Conservation (phyloP, 37 sponge, comb jelly and placozoan species). For the Agelas oroides region DNA sequence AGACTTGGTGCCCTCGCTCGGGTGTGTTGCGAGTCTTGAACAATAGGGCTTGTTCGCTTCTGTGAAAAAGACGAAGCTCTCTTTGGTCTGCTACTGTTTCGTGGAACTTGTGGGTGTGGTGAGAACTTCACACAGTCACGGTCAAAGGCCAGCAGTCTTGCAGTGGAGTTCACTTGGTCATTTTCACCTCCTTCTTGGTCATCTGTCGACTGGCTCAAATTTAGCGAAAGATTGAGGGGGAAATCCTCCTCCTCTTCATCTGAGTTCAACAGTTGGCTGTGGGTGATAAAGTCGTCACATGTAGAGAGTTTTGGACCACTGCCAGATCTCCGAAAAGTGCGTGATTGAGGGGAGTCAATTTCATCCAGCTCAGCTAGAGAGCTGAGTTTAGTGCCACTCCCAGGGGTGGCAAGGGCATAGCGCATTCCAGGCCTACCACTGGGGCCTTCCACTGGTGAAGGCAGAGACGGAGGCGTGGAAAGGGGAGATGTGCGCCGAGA, state of each 20-base stretch:
- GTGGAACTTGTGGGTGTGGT: no score
- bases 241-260: conserved; percentile 41
- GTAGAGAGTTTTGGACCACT: not conserved
- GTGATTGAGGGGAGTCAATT: no score
- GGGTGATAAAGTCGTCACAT: conserved; percentile 30
- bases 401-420: not conserved
- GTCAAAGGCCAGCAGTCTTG: no score
- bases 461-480: conserved; percentile 33
- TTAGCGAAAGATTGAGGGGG: conserved; percentile 17
- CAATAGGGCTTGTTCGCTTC: not conserved
- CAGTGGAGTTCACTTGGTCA: no score
- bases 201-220: conserved; percentile 1
- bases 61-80: conserved; percentile 31
- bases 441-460: conserved; percentile 2
- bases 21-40: not conserved
- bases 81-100: not conserved
- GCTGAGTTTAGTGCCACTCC: conserved; percentile 31
- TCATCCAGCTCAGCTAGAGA: conserved; percentile 21
- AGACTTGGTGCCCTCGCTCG: conserved; percentile 10
- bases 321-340: no score
- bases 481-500: not conserved
- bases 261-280: conserved; percentile 37
- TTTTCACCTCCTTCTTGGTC: not conserved
- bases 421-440: not conserved
- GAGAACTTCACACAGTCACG: no score